These are phyloP conservation scores for Eristalis arbustorum DNA, from an alignment of 2,888 invertebrate species.

Conservation along the genomic window DNA sequence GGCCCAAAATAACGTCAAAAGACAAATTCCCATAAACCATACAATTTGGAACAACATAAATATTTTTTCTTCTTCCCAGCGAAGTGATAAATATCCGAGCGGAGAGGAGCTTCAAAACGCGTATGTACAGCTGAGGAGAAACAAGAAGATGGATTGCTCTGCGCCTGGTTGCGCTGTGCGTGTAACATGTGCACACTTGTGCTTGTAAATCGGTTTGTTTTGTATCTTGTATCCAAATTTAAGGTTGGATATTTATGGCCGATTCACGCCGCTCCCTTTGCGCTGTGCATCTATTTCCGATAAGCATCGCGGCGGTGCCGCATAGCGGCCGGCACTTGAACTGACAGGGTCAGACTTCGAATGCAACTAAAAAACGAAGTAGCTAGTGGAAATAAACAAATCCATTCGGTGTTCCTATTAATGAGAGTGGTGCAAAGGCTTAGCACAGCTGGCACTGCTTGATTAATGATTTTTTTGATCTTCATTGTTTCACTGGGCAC, in stretches of 20 bases:
- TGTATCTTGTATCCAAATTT: constrained; percentile 9
- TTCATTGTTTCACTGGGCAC: constrained; percentile 16
- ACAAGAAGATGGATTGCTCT: constrained; percentile 39
- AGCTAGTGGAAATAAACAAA: constrained; percentile 51
- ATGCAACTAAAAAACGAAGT: constrained; percentile 24
- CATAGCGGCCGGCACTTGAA: constrained; percentile 16
- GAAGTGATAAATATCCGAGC: constrained; percentile 26
- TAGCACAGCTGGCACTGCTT: constrained; percentile 32
- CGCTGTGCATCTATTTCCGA: constrained; percentile 47
- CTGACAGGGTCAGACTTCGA: constrained; percentile 51
- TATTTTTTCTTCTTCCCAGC: constrained; percentile 12
- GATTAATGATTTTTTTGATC: constrained; percentile 50
- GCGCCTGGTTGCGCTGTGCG: constrained; percentile 46
- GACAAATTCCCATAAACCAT: constrained; percentile 28
- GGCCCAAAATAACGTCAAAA: constrained; percentile 17
- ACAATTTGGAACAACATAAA: constrained; percentile 41
- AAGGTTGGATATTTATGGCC: constrained; percentile 57
- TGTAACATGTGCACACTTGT: constrained; percentile 26
- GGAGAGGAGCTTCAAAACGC: constrained; percentile 2
- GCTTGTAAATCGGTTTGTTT: not conserved
- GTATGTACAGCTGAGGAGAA: constrained; percentile 4
- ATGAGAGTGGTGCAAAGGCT: constrained; percentile 61
- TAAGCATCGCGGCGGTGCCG: constrained; percentile 3
- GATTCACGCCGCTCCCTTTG: constrained; percentile 37
- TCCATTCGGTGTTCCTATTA: constrained; percentile 41